Evolutionary conservation across 2,797 vertebrate genomes (phyloP).

Genomic region (Semaprochilodus insignis): DNA sequence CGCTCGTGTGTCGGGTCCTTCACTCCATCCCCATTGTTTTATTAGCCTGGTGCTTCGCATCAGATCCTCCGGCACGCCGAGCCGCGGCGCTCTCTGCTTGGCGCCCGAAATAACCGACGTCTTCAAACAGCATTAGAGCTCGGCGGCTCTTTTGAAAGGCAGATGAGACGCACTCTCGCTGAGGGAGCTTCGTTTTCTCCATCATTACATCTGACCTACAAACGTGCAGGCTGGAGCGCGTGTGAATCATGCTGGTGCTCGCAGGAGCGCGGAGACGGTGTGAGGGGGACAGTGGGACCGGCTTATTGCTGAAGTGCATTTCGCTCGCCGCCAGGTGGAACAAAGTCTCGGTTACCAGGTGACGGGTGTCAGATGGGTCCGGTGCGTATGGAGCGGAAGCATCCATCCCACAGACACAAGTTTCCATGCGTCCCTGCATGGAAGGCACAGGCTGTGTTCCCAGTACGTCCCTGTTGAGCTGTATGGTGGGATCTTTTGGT

Average conservation of each 20-base stretch:
- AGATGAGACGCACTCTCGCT: neutral
- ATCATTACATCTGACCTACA: conserved; percentile 48
- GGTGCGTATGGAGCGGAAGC: too few relatives aligned
- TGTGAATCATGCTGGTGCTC: conserved; percentile 16
- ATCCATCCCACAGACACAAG: neutral
- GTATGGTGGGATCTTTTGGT: too few relatives aligned
- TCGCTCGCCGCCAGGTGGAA: neutral
- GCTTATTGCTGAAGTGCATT: neutral
- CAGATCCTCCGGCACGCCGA: neutral
- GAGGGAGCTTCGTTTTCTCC: conserved; percentile 16
- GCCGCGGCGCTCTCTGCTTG: neutral
- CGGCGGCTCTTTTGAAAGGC: neutral
- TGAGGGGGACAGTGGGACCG: neutral
- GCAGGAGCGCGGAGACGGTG: neutral
- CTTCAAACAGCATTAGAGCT: neutral
- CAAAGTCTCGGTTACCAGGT: neutral
- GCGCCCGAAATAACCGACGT: neutral
- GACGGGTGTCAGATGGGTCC: neutral
- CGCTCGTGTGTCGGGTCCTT: neutral
- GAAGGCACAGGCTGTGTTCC: neutral
- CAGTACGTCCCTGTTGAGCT: too few relatives aligned
- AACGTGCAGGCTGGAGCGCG: neutral
- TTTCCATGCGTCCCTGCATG: neutral
- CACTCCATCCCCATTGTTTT: neutral
- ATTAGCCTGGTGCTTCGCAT: neutral